Base-by-base conservation (phyloP, 2,888 invertebrate species). In the Byasa hedistus region DNA sequence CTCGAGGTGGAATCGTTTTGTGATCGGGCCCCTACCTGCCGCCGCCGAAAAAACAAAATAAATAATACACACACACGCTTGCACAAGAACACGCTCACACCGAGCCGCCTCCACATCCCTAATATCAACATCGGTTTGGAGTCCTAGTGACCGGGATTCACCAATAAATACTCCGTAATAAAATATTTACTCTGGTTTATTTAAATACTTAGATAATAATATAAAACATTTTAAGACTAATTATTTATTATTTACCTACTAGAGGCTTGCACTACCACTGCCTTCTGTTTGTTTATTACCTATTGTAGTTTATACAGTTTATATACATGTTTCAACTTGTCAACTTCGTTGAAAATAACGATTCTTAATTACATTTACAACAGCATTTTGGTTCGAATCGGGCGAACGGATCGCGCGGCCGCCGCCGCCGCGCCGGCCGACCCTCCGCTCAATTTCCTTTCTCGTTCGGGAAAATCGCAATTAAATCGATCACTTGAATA, bases 171-270 rank as follows among this genome's bases (percentile, higher is more conserved):
- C 82, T 82, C 84, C 79, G 73, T 78, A 74, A 73, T 85, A 87
- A 88, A 88, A 89, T 87, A 89, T 87, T 86, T 86, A 87, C 87
- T 88, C 87, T 87, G 82, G 82, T 88, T 88, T 87, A 87, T 85
- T 84, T 86, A 87, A 85, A 87, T 87, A 87, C 86, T 87, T 87
- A 87, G 82, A 82, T 80, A 81, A 83, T 85, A 86, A 86, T 87
- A 88, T 87, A 88, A 88, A 88, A 87, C 84, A 86, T 85, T 84
- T 85, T 83, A 86, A 79, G 78, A 83, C 87, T 86, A 86, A 83
- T 77, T 79, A 84, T 83, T 84, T 82, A 83, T 83, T 81, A 81
- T 84, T 80, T 77, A 83, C 77, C 79, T 80, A 80, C 81, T 79
- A 78, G 80, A 76, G 76, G 77, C 79, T 81, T 75, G 82, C 74